A percentile compares a stretch with the other conserved stretches of the same genome.
Conservation (phyloP, 2,888 invertebrate genomes). For the Drosophila paramelanica region DNA sequence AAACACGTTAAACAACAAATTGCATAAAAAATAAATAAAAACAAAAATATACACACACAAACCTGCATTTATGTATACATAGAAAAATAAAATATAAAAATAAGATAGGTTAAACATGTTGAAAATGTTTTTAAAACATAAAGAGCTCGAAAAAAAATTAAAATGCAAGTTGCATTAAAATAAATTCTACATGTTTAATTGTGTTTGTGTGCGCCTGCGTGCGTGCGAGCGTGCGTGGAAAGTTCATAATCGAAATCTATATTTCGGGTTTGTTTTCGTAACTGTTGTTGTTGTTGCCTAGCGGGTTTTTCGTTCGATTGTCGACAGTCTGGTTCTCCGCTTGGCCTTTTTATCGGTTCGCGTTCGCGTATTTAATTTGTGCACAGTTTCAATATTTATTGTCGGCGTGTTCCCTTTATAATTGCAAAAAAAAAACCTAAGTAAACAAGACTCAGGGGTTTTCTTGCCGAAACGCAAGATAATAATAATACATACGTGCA, state of each 20-base stretch:
- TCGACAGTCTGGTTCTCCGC: conserved; percentile 31
- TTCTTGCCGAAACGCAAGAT: conserved; percentile 48
- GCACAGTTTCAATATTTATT: conserved; percentile 72
- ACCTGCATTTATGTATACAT: not conserved
- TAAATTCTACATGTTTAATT: not conserved
- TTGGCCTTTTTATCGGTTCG: conserved; percentile 58
- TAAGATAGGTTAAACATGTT: conserved; percentile 19
- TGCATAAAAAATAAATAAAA: conserved; percentile 44
- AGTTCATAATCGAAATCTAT: conserved; percentile 44
- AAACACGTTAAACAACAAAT: conserved; percentile 63
- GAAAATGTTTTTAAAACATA: conserved; percentile 18
- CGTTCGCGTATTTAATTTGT: conserved; percentile 61
- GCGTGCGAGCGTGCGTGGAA: conserved; percentile 45
- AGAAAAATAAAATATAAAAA: not conserved
- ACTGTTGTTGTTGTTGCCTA: conserved; percentile 21
- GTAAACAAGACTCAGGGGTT: conserved; percentile 48
- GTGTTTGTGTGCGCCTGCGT: conserved; percentile 19
- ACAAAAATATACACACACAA: not conserved
- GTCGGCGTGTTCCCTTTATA: conserved; percentile 60
- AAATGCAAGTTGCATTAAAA: conserved; percentile 19
- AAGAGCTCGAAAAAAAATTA: conserved; percentile 2
- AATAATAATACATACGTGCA: conserved; percentile 35
- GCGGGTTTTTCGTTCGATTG: conserved; percentile 35
- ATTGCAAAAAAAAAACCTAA: conserved; percentile 48
- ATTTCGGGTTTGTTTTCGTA: conserved; percentile 50